phyloP scores from a whole-genome alignment of 1,140 invertebrate species.

The Camponotus pennsylvanicus region DNA sequence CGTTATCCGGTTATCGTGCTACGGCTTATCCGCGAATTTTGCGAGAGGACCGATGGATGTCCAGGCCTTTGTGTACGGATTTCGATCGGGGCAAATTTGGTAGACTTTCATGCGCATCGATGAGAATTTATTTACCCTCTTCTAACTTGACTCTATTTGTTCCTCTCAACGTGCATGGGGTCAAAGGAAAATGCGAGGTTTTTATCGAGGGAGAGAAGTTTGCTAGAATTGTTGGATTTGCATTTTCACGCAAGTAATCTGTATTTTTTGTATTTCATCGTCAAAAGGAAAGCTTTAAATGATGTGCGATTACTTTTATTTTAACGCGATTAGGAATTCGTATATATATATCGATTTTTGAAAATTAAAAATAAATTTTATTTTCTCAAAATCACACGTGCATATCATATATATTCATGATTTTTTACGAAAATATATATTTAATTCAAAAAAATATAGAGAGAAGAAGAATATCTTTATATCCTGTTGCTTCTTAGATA shows the following conservation, averaged over 20 bases:
- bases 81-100: conserved; percentile 29
- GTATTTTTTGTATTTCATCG: not conserved
- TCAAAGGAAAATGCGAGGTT: conserved; percentile 22
- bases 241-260: not conserved
- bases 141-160: conserved; percentile 40
- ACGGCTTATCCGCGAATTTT: conserved; percentile 24
- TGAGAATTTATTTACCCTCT: conserved; percentile 43
- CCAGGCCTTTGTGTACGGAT: conserved; percentile 33
- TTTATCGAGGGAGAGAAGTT: not conserved
- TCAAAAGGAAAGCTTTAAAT: not conserved
- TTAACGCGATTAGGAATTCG: not conserved
- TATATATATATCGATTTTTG: not conserved
- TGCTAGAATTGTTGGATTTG: not conserved
- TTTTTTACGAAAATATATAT: no score
- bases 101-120: conserved; percentile 32
- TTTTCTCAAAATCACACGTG: not conserved
- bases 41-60: not conserved
- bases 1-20: conserved; percentile 44
- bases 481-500: not conserved
- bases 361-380: not conserved
- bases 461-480: not conserved
- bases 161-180: not conserved
- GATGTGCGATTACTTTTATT: not conserved
- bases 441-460: no score
- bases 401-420: no score